Conservation (phyloP, 1,140 invertebrate species). For the Hycleus cichorii region DNA sequence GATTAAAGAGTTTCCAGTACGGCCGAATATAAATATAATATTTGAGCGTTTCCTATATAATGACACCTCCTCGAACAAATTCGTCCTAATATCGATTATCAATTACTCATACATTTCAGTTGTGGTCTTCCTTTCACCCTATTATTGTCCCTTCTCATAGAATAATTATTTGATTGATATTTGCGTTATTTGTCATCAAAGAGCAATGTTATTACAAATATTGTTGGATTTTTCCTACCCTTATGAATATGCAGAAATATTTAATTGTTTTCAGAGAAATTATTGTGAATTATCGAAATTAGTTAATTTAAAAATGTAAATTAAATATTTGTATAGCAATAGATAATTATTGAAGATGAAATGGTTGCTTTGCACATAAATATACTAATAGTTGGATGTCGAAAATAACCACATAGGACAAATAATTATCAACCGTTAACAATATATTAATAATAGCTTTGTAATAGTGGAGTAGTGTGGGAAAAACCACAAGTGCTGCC, state of each 20-base stretch:
- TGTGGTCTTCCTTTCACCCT: conserved; percentile 16
- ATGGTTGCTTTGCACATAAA: conserved; percentile 5
- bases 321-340: too few relatives aligned
- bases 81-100: conserved; percentile 28
- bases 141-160: conserved; percentile 13
- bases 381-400: conserved; percentile 7
- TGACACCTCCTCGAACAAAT: conserved; percentile 22
- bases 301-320: neutral
- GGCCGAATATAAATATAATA: conserved; percentile 10
- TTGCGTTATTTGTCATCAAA: conserved; percentile 24
- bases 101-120: conserved; percentile 28
- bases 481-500: conserved; percentile 38
- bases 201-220: conserved; percentile 7
- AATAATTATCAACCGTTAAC: conserved; percentile 38
- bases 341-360: neutral
- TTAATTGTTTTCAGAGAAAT: neutral
- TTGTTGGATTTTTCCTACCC: neutral
- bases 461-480: conserved; percentile 35
- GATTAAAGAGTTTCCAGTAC: neutral
- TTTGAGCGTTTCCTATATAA: conserved; percentile 19
- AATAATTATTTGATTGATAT: conserved; percentile 24
- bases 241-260: neutral
- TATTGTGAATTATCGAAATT: neutral
- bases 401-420: conserved; percentile 16
- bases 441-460: conserved; percentile 40